These are phyloP conservation scores for Thymelicus sylvestris DNA, from an alignment of 2,888 invertebrate genomes.

Conservation along the genomic window DNA sequence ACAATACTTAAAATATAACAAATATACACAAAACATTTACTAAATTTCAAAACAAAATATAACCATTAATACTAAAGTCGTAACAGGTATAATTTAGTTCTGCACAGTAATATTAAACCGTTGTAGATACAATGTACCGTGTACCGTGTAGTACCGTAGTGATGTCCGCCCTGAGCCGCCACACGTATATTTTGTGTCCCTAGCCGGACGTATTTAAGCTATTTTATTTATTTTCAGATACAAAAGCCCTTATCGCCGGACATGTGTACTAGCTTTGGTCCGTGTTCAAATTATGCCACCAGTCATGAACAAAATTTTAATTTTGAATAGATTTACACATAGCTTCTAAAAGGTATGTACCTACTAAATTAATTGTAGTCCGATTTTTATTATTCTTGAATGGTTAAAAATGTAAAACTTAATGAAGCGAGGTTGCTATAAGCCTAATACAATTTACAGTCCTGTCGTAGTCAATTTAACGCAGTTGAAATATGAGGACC, in stretches of 20 bases:
- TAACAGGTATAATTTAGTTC: constrained; percentile 5
- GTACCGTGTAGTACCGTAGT: background rate
- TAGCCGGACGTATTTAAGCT: constrained; percentile 78
- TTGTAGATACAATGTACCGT: background rate
- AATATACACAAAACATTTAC: background rate
- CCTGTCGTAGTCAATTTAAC: no score
- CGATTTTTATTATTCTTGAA: no score
- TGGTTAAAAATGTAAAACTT: no score
- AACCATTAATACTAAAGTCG: no score
- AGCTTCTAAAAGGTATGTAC: no score
- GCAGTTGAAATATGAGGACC: no score
- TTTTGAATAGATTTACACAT: no score
- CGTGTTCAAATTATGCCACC: constrained; percentile 18
- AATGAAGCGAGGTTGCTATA: no score
- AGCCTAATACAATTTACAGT: no score
- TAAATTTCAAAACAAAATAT: background rate
- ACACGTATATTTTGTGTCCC: constrained; percentile 62
- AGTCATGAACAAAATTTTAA: no score
- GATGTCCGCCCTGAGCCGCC: constrained; percentile 37
- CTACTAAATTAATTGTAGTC: no score
- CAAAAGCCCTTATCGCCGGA: constrained; percentile 81
- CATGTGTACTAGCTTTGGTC: constrained; percentile 56
- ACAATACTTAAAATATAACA: no score
- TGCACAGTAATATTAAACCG: constrained; percentile 27
- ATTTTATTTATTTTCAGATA: constrained; percentile 83